Conservation (phyloP, 2,113 vertebrate genomes). For the Coreoperca whiteheadi region DNA sequence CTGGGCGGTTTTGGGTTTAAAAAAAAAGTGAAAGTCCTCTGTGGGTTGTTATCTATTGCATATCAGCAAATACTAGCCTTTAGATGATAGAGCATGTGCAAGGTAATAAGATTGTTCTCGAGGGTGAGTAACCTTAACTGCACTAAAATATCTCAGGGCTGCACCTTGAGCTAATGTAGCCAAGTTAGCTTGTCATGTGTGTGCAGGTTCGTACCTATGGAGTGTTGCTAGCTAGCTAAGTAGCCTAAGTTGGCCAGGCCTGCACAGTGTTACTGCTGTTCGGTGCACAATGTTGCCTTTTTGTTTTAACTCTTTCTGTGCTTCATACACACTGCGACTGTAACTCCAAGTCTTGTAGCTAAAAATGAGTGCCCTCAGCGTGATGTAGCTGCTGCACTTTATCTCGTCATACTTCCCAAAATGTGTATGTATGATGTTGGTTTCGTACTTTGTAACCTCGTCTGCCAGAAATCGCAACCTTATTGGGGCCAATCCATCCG, state of each 20-base stretch:
- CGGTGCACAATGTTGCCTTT: slow-evolving; percentile 68
- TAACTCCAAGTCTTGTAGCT: background rate
- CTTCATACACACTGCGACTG: slow-evolving; percentile 17
- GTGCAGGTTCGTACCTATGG: slow-evolving; percentile 66
- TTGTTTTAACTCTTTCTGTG: slow-evolving; percentile 75
- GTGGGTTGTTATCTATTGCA: slow-evolving; percentile 20
- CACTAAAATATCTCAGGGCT: slow-evolving; percentile 31
- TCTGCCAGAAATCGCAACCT: background rate
- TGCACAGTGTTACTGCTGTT: slow-evolving; percentile 58
- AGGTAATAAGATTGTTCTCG: background rate
- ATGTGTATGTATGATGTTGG: background rate
- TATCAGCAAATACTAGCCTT: background rate
- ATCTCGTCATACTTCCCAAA: background rate
- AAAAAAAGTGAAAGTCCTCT: slow-evolving; percentile 76
- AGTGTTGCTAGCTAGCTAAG: slow-evolving; percentile 71
- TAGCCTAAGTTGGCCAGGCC: slow-evolving; percentile 81
- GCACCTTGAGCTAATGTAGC: slow-evolving; percentile 75
- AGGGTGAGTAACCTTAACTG: background rate
- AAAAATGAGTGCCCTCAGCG: background rate
- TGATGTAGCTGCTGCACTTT: background rate
- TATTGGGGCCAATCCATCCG: background rate
- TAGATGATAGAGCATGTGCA: background rate
- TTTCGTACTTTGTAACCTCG: background rate
- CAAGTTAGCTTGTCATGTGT: slow-evolving; percentile 77
- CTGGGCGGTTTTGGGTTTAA: slow-evolving; percentile 73